Evolutionary conservation across 2,797 vertebrate species (phyloP), one percentile per base, ranked within the genome.

Genomic region (Pyrocephalus nanus): DNA sequence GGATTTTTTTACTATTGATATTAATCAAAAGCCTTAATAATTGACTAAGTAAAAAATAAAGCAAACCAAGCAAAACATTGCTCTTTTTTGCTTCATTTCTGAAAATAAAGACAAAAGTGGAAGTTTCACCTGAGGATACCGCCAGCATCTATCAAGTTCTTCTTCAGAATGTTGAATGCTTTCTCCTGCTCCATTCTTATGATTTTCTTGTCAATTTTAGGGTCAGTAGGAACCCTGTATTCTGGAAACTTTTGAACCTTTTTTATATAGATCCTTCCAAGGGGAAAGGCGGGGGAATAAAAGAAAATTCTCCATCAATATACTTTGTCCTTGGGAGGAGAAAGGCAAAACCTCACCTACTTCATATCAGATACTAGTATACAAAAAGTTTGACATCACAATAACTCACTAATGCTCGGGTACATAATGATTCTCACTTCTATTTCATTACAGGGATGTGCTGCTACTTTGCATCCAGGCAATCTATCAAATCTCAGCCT

Each of bases 111-210:
- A 81, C 94, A 79, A 75, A 94, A 60, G 36, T 43, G 83, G 72
- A 96, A 62, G 38, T 53, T 95, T 96, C 97, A 98, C 98, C 98
- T 98, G 95, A 98, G 93, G 87, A 98, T 96, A 67, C 98, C 98
- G 3, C 98, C 98, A 92, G 97, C 98, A 80, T 98, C 98, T 94
- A 98, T 97, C 71, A 98, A 91, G 87, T 98, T 98, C 95, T 98
- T 98, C 97, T 98, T 98, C 79, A 98, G 93, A 97, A 98, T 97
- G 83, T 98, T 98, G 95, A 98, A 98, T 80, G 98, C 98, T 97
- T 98, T 98, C 71, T 98, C 98, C 92, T 98, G 98, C 85, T 98
- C 98, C 97, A 98, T 98, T 90, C 98, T 98, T 82, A 99, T 98
- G 64, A 98, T 96, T 95, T 98, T 98, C 97, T 98, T 99, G 96